Evolutionary conservation across 2,797 vertebrate species (phyloP).

Genomic region (Characodon lateralis): DNA sequence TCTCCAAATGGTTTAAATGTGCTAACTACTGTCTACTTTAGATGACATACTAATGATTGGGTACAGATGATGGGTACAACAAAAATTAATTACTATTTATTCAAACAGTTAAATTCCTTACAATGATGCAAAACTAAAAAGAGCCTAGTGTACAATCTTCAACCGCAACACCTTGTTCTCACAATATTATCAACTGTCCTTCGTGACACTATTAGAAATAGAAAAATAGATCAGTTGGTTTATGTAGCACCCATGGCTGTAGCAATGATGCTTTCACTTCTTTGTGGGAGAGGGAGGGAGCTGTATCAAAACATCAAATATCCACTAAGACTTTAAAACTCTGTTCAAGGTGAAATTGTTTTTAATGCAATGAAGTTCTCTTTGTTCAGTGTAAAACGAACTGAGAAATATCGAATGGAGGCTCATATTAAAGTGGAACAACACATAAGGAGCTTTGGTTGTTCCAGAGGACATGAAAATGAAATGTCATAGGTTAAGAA

Average conservation of each 20-base stretch:
- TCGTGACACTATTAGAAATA: background rate
- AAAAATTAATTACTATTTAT: background rate
- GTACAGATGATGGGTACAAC: background rate
- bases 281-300: background rate
- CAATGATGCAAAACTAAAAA: background rate
- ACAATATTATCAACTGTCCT: conserved; percentile 2
- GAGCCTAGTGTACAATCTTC: background rate
- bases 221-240: background rate
- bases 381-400: background rate
- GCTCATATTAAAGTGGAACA: background rate
- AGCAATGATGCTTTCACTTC: background rate
- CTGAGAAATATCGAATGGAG: background rate
- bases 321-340: background rate
- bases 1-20: background rate
- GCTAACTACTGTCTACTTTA: background rate
- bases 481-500: too few species aligned
- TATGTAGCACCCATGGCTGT: background rate
- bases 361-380: background rate
- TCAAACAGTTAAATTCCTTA: background rate
- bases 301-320: background rate
- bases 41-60: background rate
- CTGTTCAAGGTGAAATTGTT: background rate
- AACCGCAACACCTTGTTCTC: background rate
- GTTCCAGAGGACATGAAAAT: conserved; percentile 4
- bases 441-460: conserved; percentile 10